Base-by-base conservation (phyloP, 2,113 vertebrate genomes). In the Albula goreensis region DNA sequence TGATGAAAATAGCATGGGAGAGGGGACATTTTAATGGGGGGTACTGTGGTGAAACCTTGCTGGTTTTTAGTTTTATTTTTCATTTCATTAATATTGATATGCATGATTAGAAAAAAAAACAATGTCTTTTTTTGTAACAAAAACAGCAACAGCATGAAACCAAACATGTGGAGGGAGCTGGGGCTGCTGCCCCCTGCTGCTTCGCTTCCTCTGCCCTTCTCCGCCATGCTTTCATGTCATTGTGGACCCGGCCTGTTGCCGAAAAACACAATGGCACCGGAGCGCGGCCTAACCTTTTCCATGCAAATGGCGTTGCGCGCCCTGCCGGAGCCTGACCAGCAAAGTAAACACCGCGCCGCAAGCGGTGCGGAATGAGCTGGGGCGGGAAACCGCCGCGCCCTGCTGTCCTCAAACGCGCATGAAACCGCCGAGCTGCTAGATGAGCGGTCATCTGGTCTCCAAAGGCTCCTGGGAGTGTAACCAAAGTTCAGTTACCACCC, bases 141-240 rank as follows among this genome's bases (percentile, higher is more conserved):
- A 83, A 83, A 78, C 84, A 92, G 85, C 15, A 5, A 25, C 81
- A 85, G 49, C 3, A 81, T 79, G 87, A 88, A 85, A 60, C 8
- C 78, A 78, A 84, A 53, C 51, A 85, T 56, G 25, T 13, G 74
- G 9, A 25, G 50, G 66, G 66, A 25, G 70, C n/a, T 25, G 50
- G 70, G n/a, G 66, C 49, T 41, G 63, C 85, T 81, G 31, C 82
- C 90, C 31, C 90, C 91, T 91, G 89, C 89, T 89, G 89, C 90
- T 78, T 22, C 0, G 86, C 84, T 93, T 94, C 92, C 93, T 91
- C 89, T 85, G 82, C 88, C 85, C 52, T 52, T 66, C 79, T 17
- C 81, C 52, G 80, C 57, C 66, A 85, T 79, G 90, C 90, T 92
- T 92, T 92, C 83, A 90, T 89, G 90, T 89, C 91, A 93, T 90